Conservation (phyloP, 2,797 vertebrate species). For the Sebastes taczanowskii region DNA sequence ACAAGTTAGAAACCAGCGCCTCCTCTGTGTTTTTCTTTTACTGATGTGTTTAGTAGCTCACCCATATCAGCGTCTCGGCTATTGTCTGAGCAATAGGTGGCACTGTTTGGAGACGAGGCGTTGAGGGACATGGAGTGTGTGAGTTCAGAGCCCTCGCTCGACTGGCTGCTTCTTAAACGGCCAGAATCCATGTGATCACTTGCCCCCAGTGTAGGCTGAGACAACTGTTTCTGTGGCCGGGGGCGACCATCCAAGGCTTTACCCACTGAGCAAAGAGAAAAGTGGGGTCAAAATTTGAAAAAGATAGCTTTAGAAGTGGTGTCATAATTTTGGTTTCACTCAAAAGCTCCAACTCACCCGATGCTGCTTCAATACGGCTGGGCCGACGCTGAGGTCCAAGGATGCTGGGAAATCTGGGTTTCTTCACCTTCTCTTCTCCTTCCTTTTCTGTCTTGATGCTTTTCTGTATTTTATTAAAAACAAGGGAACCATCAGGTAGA, state of each 20-base stretch:
- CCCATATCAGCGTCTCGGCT: slow-evolving; percentile 86
- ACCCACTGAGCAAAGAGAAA: slow-evolving; percentile 80
- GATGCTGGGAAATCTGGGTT: slow-evolving; percentile 91
- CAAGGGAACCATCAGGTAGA: not conserved
- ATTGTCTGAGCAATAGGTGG: slow-evolving; percentile 76
- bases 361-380: slow-evolving; percentile 88
- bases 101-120: slow-evolving; percentile 78
- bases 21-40: not conserved
- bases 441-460: slow-evolving; percentile 95
- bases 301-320: not conserved
- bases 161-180: slow-evolving; percentile 86
- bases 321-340: not conserved
- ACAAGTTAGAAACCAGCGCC: not conserved
- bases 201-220: slow-evolving; percentile 83
- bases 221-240: slow-evolving; percentile 90
- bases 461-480: slow-evolving; percentile 81
- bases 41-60: slow-evolving; percentile 57
- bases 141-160: slow-evolving; percentile 87
- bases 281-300: not conserved
- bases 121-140: slow-evolving; percentile 78
- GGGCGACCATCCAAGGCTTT: slow-evolving; percentile 90
- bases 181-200: slow-evolving; percentile 85
- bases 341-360: slow-evolving; percentile 81
- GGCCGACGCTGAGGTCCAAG: slow-evolving; percentile 91
- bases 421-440: slow-evolving; percentile 94